phyloP scores from a whole-genome alignment of 2,797 vertebrate genomes.

The Cossypha heuglini region DNA sequence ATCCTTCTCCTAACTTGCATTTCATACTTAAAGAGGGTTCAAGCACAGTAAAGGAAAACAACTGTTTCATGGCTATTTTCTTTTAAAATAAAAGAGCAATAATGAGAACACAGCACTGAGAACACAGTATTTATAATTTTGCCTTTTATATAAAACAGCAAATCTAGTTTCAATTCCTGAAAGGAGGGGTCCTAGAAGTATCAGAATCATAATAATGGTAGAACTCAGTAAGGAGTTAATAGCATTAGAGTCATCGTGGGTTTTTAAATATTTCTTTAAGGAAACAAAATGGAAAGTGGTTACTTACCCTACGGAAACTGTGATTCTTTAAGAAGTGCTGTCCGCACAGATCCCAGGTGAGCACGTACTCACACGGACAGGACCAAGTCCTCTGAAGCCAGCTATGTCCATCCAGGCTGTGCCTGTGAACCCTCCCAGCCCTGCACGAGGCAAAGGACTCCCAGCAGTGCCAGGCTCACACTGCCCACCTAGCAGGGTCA shows the following conservation, averaged over 20 bases:
- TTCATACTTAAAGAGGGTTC: not conserved
- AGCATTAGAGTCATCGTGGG: not conserved
- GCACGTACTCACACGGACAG: conserved; percentile 12
- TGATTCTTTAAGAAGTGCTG: conserved; percentile 35
- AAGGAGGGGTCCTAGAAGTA: not conserved
- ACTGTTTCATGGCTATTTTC: not conserved
- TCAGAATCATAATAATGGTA: not conserved
- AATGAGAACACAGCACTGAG: not conserved
- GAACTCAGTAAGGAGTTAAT: not conserved
- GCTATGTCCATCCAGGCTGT: conserved; percentile 13
- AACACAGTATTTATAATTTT: not conserved
- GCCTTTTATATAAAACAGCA: not conserved
- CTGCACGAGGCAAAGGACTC: not conserved
- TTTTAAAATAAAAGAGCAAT: not conserved
- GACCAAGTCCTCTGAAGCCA: conserved; percentile 29
- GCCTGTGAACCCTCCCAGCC: not conserved
- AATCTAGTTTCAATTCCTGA: not conserved
- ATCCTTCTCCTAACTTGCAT: not conserved
- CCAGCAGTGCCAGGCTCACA: not conserved
- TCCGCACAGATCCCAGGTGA: conserved; percentile 36
- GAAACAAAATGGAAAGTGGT: not conserved
- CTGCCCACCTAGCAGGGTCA: fast-evolving
- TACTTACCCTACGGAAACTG: conserved; percentile 45
- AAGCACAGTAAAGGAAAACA: not conserved
- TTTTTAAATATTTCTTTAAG: not conserved